Base-by-base conservation (phyloP, 2,888 invertebrate genomes). In the Tineola bisselliella region DNA sequence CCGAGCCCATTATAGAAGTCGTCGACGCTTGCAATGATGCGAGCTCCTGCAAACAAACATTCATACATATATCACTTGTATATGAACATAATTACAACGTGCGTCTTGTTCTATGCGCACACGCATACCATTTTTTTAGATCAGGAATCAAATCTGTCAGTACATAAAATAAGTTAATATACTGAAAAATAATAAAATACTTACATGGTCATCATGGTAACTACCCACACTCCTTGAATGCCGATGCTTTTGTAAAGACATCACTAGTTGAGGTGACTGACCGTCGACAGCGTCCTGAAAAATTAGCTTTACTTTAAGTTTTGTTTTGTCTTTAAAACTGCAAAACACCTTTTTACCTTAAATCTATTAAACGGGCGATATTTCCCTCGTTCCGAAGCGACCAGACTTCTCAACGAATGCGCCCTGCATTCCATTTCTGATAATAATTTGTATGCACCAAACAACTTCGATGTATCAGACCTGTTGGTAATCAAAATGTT, bases 1-100 rank as follows among this genome's bases (percentile, higher is more conserved):
- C 88, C 62, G 87, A 87, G 18, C 88, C 88, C 79, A 87, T 86
- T 67, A 84, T 76, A 0, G 87, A 86, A 10, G 84, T 76, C 0
- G 84, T 82, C 1, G 87, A 83, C 4, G 79, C 72, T 64, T 84
- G 78, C 18, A 88, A 63, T 1, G 71, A 66, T 38, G 79, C 68
- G 44, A 82, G 61, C 62, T 81, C 83, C 88, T 87, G 74, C 6
- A 33, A 65, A 67, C 38, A 64, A 57, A 65, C 61, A 57, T 60
- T n/a, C n/a, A 56, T 8, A 60, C 25, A 61, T 38, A 48, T 56
- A n/a, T n/a, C n/a, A n/a, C n/a, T n/a, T n/a, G n/a, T n/a, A n/a
- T n/a, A n/a, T n/a, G n/a, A n/a, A n/a, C n/a, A n/a, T n/a, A n/a
- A n/a, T n/a, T n/a, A n/a, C n/a, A n/a, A n/a, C n/a, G n/a, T n/a